Conservation (phyloP, 1,140 invertebrate genomes). For the Homalodisca vitripennis region DNA sequence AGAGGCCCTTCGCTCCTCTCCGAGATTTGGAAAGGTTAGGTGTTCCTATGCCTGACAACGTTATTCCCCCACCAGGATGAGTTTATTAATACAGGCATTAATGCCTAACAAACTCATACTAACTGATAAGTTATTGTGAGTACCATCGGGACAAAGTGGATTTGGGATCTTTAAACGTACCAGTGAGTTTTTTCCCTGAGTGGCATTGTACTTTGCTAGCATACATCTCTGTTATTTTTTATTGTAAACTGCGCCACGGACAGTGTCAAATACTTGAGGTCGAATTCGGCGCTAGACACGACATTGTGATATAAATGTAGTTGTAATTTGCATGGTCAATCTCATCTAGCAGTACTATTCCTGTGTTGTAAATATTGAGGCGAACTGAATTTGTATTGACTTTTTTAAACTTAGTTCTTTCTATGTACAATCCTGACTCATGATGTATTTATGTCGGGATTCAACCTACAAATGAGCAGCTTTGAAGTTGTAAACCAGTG, state of each 20-base stretch:
- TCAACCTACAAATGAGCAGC: no score
- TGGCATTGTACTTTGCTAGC: no score
- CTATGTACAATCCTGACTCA: no score
- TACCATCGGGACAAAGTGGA: neutral
- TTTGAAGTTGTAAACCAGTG: no score
- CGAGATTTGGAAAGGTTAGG: slow-evolving; percentile 41
- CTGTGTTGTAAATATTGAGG: neutral
- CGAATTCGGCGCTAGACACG: neutral
- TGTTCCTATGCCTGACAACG: slow-evolving; percentile 32
- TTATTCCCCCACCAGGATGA: slow-evolving; percentile 22
- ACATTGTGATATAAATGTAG: neutral
- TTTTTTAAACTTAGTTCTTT: neutral
- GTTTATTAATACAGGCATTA: slow-evolving; percentile 6
- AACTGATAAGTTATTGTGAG: neutral
- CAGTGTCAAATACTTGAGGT: no score
- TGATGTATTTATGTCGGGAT: no score
- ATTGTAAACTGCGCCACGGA: neutral
- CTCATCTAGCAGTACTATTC: neutral
- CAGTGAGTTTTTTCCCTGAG: no score
- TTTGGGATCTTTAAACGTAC: no score
- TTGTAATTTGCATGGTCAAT: neutral
- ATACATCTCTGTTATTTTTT: neutral
- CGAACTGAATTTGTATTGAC: neutral
- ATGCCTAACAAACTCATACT: slow-evolving; percentile 9
- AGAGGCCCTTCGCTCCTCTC: slow-evolving; percentile 52